Evolutionary conservation across 1,140 invertebrate species (phyloP).

Genomic region (Hesperophylax magnus): DNA sequence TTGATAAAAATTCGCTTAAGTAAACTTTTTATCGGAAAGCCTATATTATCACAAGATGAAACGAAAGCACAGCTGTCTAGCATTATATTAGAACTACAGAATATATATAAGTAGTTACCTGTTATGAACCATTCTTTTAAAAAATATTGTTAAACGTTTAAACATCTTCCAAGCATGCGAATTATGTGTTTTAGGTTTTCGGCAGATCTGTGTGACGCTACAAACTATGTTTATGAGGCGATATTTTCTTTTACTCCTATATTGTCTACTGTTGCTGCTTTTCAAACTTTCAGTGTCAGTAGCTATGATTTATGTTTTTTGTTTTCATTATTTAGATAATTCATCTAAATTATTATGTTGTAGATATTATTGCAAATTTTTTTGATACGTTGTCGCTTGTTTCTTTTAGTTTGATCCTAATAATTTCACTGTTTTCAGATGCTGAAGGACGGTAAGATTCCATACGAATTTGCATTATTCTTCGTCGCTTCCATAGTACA

Average conservation of each 20-base stretch:
- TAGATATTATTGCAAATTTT: too few relatives aligned
- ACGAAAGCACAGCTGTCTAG: background rate
- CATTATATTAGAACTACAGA: slow-evolving; percentile 45
- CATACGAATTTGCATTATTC: slow-evolving; percentile 48
- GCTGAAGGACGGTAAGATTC: slow-evolving; percentile 40
- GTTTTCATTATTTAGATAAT: background rate
- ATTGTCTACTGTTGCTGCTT: slow-evolving; percentile 35
- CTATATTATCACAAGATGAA: background rate
- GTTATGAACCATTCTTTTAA: background rate
- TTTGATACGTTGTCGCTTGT: too few relatives aligned
- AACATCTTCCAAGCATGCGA: background rate
- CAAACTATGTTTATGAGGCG: slow-evolving; percentile 22
- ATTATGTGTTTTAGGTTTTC: slow-evolving; percentile 36
- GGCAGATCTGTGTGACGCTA: slow-evolving; percentile 26
- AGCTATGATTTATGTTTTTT: background rate
- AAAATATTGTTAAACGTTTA: background rate
- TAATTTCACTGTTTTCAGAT: background rate
- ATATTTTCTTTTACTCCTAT: slow-evolving; percentile 45
- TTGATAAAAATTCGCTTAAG: slow-evolving; percentile 39
- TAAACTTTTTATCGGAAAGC: slow-evolving; percentile 15
- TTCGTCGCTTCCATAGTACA: slow-evolving; percentile 39
- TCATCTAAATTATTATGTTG: background rate
- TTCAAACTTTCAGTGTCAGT: slow-evolving; percentile 47
- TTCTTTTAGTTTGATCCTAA: too few relatives aligned
- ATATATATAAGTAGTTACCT: slow-evolving; percentile 43